Percentiles rank a stretch among this genome's conserved stretches.
Conservation (phyloP, 2,888 invertebrate species). For the Creontiades dilutus region DNA sequence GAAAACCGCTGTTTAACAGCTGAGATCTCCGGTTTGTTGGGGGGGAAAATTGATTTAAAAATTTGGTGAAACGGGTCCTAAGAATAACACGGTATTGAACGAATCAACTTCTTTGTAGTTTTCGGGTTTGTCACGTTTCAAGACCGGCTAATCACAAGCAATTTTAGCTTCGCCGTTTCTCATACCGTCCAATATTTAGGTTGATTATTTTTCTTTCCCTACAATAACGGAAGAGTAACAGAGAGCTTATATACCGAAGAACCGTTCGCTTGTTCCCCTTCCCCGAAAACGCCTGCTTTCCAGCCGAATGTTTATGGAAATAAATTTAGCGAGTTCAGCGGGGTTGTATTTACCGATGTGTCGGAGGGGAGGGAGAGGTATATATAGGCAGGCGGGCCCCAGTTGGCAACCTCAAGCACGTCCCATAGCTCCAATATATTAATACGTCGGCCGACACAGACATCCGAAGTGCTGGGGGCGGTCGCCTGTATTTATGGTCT, state of each 20-base stretch:
- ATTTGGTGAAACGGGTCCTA: too few species aligned
- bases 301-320: constrained; percentile 36
- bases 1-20: too few species aligned
- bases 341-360: constrained; percentile 33
- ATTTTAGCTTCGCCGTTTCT: not conserved
- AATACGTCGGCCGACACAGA: constrained; percentile 28
- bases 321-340: constrained; percentile 13
- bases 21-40: too few species aligned
- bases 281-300: not conserved
- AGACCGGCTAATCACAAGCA: not conserved
- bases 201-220: not conserved
- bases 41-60: too few species aligned
- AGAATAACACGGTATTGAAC: too few species aligned
- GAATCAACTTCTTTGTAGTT: too few species aligned
- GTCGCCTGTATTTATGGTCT: constrained; percentile 29
- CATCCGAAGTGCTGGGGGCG: constrained; percentile 1
- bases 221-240: not conserved
- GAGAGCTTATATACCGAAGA: not conserved
- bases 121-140: not conserved
- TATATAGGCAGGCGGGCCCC: constrained; percentile 45
- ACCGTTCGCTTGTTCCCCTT: not conserved
- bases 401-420: constrained; percentile 42
- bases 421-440: constrained; percentile 48
- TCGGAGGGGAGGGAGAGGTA: constrained; percentile 12
- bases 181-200: not conserved